These are phyloP conservation scores for Acanthosepion pharaonis DNA, from an alignment of 2,888 invertebrate genomes.

Conservation along the genomic window DNA sequence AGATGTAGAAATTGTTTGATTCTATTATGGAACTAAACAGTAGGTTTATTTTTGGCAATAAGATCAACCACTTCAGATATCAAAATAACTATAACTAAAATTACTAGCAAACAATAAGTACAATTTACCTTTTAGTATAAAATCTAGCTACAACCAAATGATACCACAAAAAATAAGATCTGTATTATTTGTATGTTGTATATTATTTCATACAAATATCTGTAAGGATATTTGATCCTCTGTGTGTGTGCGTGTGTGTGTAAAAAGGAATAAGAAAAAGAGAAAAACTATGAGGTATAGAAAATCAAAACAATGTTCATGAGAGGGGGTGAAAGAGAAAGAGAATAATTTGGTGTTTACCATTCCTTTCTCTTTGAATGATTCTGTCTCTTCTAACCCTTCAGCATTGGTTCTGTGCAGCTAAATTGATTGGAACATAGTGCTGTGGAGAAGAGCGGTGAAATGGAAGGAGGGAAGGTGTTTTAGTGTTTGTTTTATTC, in stretches of 20 bases:
- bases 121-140: neutral
- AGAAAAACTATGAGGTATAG: neutral
- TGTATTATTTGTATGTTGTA: neutral
- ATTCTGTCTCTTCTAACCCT: neutral
- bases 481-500: constrained; percentile 23
- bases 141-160: neutral
- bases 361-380: neutral
- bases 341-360: neutral
- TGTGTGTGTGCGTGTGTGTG: neutral
- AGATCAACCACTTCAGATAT: neutral
- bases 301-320: constrained; percentile 14
- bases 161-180: neutral
- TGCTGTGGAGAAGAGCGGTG: neutral
- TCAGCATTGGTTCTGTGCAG: neutral
- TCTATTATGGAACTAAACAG: neutral
- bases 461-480: neutral
- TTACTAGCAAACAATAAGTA: neutral
- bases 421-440: neutral
- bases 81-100: neutral
- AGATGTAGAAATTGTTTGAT: neutral
- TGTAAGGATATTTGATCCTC: neutral
- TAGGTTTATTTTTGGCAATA: neutral
- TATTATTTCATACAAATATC: neutral
- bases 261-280: fast-evolving
- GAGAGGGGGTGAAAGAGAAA: neutral